A percentile compares a stretch with the other conserved stretches of the same genome.
Evolutionary conservation across 2,888 invertebrate species (phyloP).

Genomic region (Adineta ricciae): DNA sequence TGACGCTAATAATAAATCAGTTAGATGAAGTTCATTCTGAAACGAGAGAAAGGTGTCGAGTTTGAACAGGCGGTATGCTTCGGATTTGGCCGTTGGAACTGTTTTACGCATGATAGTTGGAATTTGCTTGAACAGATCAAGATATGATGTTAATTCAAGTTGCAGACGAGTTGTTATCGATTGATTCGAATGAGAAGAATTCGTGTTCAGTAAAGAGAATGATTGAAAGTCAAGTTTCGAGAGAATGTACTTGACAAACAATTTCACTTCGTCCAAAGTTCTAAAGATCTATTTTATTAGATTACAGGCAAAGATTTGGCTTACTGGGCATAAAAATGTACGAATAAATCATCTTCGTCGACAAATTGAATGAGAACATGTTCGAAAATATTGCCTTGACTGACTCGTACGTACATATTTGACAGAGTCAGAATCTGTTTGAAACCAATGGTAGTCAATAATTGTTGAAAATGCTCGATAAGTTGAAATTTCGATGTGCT

Average conservation of each 20-base stretch:
- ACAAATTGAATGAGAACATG: not conserved
- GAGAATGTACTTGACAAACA: not conserved
- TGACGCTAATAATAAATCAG: not conserved
- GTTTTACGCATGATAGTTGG: not conserved
- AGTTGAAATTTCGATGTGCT: not conserved
- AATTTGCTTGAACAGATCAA: not conserved
- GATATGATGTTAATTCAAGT: not conserved
- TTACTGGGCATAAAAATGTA: not conserved
- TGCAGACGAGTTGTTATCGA: not conserved
- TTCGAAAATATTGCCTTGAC: not conserved
- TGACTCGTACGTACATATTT: not conserved
- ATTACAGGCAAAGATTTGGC: no score
- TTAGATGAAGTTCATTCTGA: not conserved
- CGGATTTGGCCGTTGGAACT: not conserved
- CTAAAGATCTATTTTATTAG: not conserved
- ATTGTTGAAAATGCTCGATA: not conserved
- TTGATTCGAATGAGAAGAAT: not conserved
- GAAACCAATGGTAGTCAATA: not conserved
- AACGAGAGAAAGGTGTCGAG: not conserved
- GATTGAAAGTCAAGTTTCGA: not conserved
- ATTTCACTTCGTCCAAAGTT: not conserved
- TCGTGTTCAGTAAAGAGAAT: not conserved
- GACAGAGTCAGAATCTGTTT: not conserved
- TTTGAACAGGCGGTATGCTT: not conserved
- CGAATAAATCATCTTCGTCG: not conserved